Evolutionary conservation across 1,140 invertebrate genomes (phyloP).

Genomic region (Aphelenchoides besseyi): DNA sequence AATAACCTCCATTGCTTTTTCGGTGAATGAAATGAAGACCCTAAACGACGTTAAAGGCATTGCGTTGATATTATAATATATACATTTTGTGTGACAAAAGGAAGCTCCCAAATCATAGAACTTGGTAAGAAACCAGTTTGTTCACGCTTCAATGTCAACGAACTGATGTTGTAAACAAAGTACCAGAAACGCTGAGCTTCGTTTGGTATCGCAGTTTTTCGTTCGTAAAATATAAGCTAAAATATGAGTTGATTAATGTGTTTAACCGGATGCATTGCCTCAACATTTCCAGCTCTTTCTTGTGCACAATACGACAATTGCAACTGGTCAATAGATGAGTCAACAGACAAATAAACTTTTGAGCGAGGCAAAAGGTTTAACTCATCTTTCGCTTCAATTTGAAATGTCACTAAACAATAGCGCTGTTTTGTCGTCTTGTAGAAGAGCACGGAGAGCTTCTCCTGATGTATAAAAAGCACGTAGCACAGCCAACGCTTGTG

Average conservation of each 20-base stretch:
- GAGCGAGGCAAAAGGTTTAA: not conserved
- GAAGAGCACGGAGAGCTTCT: not conserved
- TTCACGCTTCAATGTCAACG: not conserved
- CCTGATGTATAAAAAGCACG: not conserved
- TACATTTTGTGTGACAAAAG: not conserved
- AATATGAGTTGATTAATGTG: not conserved
- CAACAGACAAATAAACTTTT: not conserved
- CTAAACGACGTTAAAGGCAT: not conserved
- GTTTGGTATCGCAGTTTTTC: not conserved
- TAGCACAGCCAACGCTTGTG: not conserved
- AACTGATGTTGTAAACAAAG: not conserved
- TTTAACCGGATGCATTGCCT: not conserved
- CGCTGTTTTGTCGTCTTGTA: not conserved
- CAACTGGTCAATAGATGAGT: not conserved
- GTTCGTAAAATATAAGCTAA: conserved; percentile 5
- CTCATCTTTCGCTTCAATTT: not conserved
- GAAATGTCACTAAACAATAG: not conserved
- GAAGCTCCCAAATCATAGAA: not conserved
- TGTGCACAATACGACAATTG: not conserved
- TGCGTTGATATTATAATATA: not conserved
- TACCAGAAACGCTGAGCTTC: not conserved
- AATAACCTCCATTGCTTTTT: not conserved
- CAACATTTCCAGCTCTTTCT: not conserved
- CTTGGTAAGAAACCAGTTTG: not conserved
- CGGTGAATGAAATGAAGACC: not conserved